Evolutionary conservation across 2,797 vertebrate genomes (phyloP), one percentile per base, ranked within the genome.

Genomic region (Mus caroli): DNA sequence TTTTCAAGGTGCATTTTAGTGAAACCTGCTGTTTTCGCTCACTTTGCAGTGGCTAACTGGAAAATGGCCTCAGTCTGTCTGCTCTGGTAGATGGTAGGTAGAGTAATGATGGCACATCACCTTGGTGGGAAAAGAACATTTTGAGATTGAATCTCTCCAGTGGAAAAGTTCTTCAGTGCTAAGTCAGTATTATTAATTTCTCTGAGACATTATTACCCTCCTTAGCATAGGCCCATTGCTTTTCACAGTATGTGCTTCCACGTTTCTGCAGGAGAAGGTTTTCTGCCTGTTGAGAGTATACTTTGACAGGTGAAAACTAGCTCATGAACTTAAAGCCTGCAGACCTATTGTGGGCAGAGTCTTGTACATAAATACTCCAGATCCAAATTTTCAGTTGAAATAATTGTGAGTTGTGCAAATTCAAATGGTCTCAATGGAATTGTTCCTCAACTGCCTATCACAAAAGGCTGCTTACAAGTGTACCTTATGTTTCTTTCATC

Each of bases 1-100:
- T 76, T 90, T 9, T 90, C 84, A 67, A 24, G 46, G 3, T 76
- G 79, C 52, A 86, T 71, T 95, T 80, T 77, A 92, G 37, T n/a
- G 52, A 90, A 56, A 17, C 8, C 54, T 69, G 43, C 43, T 95
- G 60, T 50, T 78, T 95, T 95, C 31, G 50, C 46, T 50, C 58
- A 52, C 9, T 34, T 34, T 91, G 37, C 6, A 37, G 46, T 78
- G 31, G 11, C 10, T 71, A 71, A 20, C 43, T 91, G 82, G 11
- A 56, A 10, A 90, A 77, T 46, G n/a, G 17, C 31, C 10, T 79
- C 34, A 28, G 37, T 75, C 56, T 92, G 5, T 77, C 2, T 2
- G 24, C n/a, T 90, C 6, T 79, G 40, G 31, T 84, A 7, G 60
- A 34, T 86, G n/a, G 14, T 85, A 89, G n/a, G 14, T 85, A 89